These are phyloP conservation scores for Lepidothrix coronata DNA, from an alignment of 2,113 vertebrate genomes.

Conservation along the genomic window DNA sequence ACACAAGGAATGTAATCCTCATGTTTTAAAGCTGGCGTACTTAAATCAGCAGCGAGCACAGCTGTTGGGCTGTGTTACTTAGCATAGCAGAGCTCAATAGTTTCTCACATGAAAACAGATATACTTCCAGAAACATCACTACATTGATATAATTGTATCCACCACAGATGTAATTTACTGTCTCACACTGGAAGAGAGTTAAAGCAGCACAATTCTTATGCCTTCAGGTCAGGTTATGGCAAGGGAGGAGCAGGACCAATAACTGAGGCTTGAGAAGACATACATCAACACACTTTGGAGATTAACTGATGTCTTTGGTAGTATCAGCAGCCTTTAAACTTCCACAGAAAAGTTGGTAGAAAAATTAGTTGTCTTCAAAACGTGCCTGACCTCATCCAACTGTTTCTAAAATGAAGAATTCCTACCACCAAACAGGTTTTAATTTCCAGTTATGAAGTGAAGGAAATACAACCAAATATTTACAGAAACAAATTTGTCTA, in stretches of 20 bases:
- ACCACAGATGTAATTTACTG: neutral
- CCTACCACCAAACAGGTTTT: neutral
- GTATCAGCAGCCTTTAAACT: neutral
- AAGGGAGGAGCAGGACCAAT: neutral
- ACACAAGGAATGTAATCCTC: neutral
- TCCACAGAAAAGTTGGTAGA: neutral
- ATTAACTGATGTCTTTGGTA: neutral
- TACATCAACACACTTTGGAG: neutral
- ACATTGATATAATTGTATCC: no score
- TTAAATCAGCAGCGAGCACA: neutral
- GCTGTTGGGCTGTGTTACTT: neutral
- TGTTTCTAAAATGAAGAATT: neutral
- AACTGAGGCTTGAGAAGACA: neutral
- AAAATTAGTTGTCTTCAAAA: neutral
- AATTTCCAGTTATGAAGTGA: neutral
- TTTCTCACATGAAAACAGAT: neutral
- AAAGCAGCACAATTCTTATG: neutral
- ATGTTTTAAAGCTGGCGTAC: neutral
- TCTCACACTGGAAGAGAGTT: neutral
- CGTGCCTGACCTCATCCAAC: rapidly evolving
- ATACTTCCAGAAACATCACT: neutral
- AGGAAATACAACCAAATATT: neutral
- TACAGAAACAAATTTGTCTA: neutral
- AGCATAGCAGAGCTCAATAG: neutral
- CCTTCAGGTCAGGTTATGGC: neutral